Base-by-base conservation (phyloP, 1,140 invertebrate species). In the Aphaenogaster rudis region DNA sequence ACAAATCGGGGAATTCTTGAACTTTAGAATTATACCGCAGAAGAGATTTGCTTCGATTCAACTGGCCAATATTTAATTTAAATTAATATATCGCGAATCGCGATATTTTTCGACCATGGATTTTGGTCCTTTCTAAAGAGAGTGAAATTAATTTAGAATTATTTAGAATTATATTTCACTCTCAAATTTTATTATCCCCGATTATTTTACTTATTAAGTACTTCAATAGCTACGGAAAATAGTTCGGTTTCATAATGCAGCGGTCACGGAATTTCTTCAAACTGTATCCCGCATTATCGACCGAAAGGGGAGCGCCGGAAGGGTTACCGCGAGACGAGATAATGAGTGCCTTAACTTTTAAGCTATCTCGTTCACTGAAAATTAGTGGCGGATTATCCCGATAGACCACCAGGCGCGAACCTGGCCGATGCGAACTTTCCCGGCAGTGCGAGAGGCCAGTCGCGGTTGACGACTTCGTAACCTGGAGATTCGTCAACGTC, bases 401-500 rank as follows among this genome's bases (percentile, higher is more conserved):
- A 90, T 90, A 90, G 77, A 79, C 67, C 52, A 50, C 36, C 77
- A 71, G 86, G 87, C 76, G 91, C 81, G 92, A 90, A 90, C 88
- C 72, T 71, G 88, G 87, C 86, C 71, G 81, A 72, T 63, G 59
- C 66, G 81, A 82, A 88, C 69, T 82, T 88, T 80, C 54, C 86
- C 52, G 48, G 33, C 74, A 72, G 45, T 28, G 17, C 57, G 63
- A 82, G 66, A 76, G 78, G n/a, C 67, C 86, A 77, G 63, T 90
- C 86, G 86, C 81, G 88, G 89, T 92, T 93, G 92, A 93, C 92
- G 93, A 92, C 92, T 92, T 91, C 80, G 91, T 88, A 94, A 93
- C 93, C 91, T 91, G 87, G 52, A 94, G 90, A 93, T 94, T 92
- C 93, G 93, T 94, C 93, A 94, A 93, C 74, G 92, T 94, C 93